Evolutionary conservation across 2,113 vertebrate genomes (phyloP).

Genomic region (Oreochromis tanganicae): DNA sequence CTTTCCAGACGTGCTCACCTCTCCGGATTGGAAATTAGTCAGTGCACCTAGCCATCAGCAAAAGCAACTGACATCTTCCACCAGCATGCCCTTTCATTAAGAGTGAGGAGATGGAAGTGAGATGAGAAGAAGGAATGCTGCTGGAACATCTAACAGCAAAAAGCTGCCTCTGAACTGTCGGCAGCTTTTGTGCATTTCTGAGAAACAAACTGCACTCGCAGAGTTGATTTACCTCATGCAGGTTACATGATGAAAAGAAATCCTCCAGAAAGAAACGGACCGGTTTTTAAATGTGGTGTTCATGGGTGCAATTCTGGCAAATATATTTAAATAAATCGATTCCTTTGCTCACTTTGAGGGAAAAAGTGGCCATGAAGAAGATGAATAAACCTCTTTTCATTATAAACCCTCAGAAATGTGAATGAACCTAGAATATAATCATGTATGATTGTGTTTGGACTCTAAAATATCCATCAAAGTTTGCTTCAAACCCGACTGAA

Average conservation of each 20-base stretch:
- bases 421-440: neutral
- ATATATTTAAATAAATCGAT: neutral
- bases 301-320: neutral
- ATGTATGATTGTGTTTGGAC: neutral
- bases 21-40: slow-evolving; percentile 61
- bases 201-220: neutral
- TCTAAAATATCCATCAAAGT: neutral
- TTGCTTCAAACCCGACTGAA: neutral
- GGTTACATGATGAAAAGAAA: neutral
- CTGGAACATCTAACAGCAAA: neutral
- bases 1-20: slow-evolving; percentile 61
- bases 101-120: slow-evolving; percentile 16
- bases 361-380: neutral
- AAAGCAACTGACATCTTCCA: slow-evolving; percentile 48
- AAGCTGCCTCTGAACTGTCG: neutral
- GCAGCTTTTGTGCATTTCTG: neutral
- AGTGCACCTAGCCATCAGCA: slow-evolving; percentile 51
- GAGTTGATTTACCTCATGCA: neutral
- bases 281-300: neutral
- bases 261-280: neutral
- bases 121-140: slow-evolving; percentile 1
- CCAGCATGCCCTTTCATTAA: slow-evolving; percentile 57
- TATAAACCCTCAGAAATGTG: neutral
- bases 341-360: neutral
- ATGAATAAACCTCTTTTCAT: neutral